Percentiles rank a stretch among this genome's conserved stretches.
Evolutionary conservation across 1,140 invertebrate genomes (phyloP).

Genomic region (Neodiprion virginianus): DNA sequence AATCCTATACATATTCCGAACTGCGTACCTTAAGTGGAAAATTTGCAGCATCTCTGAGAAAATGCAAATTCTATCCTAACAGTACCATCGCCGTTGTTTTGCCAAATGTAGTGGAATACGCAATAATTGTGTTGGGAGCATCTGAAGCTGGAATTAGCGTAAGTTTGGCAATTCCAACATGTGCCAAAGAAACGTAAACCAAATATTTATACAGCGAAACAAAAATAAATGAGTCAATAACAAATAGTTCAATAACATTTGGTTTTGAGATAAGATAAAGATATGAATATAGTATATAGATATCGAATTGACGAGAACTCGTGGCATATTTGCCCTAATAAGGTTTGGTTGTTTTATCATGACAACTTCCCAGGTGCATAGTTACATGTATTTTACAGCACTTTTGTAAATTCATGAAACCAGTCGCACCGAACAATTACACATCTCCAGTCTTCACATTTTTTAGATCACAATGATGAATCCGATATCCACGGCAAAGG

Average conservation of each 20-base stretch:
- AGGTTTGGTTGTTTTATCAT: neutral
- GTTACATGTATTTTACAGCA: neutral
- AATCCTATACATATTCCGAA: slow-evolving; percentile 71
- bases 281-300: neutral
- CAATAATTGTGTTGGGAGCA: slow-evolving; percentile 68
- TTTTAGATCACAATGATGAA: slow-evolving; percentile 33
- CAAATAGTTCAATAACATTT: neutral
- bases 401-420: neutral
- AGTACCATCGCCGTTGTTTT: slow-evolving; percentile 73
- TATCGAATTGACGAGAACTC: too few species aligned
- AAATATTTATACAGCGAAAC: slow-evolving; percentile 9
- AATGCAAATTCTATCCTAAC: slow-evolving; percentile 68
- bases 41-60: slow-evolving; percentile 70
- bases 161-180: slow-evolving; percentile 15
- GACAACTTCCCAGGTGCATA: neutral
- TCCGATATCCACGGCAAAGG: slow-evolving; percentile 60
- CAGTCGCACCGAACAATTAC: neutral
- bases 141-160: slow-evolving; percentile 72
- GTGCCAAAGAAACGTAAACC: neutral
- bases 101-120: slow-evolving; percentile 78
- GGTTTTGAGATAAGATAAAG: neutral
- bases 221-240: neutral
- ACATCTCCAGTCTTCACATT: neutral
- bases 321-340: neutral
- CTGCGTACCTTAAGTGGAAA: slow-evolving; percentile 66